A percentile compares a stretch with the other conserved stretches of the same genome.
These are phyloP conservation scores for Tenthredo distinguenda DNA, from an alignment of 2,888 invertebrate genomes.

Conservation along the genomic window DNA sequence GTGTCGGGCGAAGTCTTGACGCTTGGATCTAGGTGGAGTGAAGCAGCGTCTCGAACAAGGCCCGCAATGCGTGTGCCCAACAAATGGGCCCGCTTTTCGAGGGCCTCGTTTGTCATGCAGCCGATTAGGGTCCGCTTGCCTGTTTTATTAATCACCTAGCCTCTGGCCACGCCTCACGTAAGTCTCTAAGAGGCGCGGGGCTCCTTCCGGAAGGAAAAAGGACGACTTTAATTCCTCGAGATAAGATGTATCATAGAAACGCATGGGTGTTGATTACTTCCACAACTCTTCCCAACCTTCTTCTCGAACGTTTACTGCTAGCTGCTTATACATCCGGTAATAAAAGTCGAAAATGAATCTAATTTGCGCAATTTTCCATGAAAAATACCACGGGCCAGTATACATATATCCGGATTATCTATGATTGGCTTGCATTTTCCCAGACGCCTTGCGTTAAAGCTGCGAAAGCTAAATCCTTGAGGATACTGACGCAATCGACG, in stretches of 20 bases:
- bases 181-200: background rate
- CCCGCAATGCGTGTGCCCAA: background rate
- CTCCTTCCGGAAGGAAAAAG: background rate
- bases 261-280: background rate
- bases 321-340: background rate
- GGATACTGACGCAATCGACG: slow-evolving; percentile 24
- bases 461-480: slow-evolving; percentile 26
- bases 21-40: background rate
- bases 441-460: background rate
- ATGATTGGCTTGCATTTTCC: background rate
- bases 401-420: background rate
- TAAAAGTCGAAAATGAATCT: background rate
- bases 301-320: background rate
- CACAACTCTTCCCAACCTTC: background rate
- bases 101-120: background rate
- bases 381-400: background rate
- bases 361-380: background rate
- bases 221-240: background rate
- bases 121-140: background rate
- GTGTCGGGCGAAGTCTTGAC: background rate
- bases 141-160: slow-evolving; percentile 6
- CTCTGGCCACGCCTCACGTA: background rate
- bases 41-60: background rate
- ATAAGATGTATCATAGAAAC: background rate
- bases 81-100: background rate